Conservation (phyloP, 1,140 invertebrate genomes). For the Gonatopus flavifemur region DNA sequence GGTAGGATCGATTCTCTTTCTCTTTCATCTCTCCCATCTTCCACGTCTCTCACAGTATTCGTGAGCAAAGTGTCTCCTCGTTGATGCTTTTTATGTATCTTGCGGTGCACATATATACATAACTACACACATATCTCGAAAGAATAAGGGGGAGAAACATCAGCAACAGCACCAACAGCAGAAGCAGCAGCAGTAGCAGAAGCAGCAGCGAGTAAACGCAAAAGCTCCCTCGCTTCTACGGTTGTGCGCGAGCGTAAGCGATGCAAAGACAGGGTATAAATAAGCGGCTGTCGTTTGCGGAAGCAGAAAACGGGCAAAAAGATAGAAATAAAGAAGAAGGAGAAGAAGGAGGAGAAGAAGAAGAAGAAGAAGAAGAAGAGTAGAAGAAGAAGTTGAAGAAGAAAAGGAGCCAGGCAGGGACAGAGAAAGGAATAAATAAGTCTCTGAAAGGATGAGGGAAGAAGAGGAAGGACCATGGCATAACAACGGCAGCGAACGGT, state of each 20-base stretch:
- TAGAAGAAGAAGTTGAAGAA: constrained; percentile 29
- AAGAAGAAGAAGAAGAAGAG: constrained; percentile 35
- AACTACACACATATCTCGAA: background rate
- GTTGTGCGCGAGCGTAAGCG: constrained; percentile 32
- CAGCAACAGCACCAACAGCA: constrained; percentile 16
- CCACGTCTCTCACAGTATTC: constrained; percentile 20
- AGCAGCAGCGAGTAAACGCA: constrained; percentile 29
- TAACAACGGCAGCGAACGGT: constrained; percentile 4
- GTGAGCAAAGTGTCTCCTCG: constrained; percentile 22
- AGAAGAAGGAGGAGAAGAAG: constrained; percentile 31
- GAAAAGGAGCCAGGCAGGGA: constrained; percentile 46
- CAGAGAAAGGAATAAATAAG: constrained; percentile 43
- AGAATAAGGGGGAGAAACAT: background rate
- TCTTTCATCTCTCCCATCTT: constrained; percentile 26
- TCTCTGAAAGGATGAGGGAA: constrained; percentile 18
- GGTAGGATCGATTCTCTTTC: constrained; percentile 40
- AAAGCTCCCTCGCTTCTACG: constrained; percentile 22
- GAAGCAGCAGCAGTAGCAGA: constrained; percentile 2
- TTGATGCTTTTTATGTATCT: no score
- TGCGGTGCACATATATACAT: background rate
- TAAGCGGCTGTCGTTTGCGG: constrained; percentile 59
- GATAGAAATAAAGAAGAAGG: constrained; percentile 53
- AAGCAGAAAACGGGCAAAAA: constrained; percentile 58
- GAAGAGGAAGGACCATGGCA: constrained; percentile 21
- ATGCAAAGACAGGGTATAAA: constrained; percentile 59